Base-by-base conservation (phyloP, 2,113 vertebrate species). In the Tursiops truncatus region DNA sequence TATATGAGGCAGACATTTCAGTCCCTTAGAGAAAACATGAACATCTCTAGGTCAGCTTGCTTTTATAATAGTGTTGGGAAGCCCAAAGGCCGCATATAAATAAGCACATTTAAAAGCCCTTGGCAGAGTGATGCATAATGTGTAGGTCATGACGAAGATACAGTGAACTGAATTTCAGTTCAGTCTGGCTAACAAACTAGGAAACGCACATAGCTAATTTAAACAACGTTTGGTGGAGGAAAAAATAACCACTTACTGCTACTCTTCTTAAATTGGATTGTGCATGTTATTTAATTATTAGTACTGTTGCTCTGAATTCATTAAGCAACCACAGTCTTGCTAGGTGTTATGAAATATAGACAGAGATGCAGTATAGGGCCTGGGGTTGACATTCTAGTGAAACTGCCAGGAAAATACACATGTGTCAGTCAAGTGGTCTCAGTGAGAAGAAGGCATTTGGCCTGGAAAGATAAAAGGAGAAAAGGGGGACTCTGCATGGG, bases 51-150 rank as follows among this genome's bases (percentile, higher is more conserved):
- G 96, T 97, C 94, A 95, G 58, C 71, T 79, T 73, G 71, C 79
- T 67, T 92, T 94, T 89, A 65, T 96, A 95, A 98, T 97, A 97
- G 95, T 83, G 56, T 68, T 62, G 96, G 96, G 96, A 97, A 97
- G 71, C 93, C 95, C 97, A 94, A 95, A 92, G 79, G 20, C 87
- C 6, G 90, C 92, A 97, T 97, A 98, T 91, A 96, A 97, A 98
- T 97, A 95, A 95, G 89, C 4, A 2, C 89, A 94, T 96, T 83
- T 92, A 93, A 96, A 96, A 97, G 74, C 70, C 76, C 8, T 25
- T 73, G 86, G 92, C 80, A 96, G 87, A 91, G 36, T 8, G 4
- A 36, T 88, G 62, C 90, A 89, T 92, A 92, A 96, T 90, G 56
- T 87, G 76, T 56, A 92, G 87, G 89, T 95, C 96, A 97, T 97